A percentile compares a stretch with the other conserved stretches of the same genome.
These are phyloP conservation scores for Mohoua ochrocephala DNA, from an alignment of 2,113 vertebrate genomes.

Conservation along the genomic window DNA sequence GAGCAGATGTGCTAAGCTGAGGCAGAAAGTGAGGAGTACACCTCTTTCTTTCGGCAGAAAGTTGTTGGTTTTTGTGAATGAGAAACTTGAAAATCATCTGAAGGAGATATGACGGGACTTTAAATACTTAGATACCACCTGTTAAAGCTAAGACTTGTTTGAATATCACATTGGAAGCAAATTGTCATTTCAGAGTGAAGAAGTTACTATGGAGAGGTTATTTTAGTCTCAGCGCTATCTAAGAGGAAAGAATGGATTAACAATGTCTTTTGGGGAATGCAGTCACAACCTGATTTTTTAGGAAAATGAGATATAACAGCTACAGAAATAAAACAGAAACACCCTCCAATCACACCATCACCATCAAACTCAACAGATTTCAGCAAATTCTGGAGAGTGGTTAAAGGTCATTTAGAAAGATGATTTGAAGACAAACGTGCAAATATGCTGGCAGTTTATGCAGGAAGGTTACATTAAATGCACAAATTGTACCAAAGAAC, in stretches of 20 bases:
- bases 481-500: background rate
- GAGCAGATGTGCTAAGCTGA: background rate
- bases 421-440: background rate
- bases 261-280: background rate
- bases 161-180: background rate
- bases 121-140: rapidly evolving
- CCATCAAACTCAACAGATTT: background rate
- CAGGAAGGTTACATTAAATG: background rate
- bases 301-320: background rate
- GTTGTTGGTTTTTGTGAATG: background rate
- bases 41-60: background rate
- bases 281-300: background rate
- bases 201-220: background rate
- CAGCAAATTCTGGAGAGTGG: background rate
- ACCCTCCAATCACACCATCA: background rate
- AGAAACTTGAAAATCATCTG: background rate
- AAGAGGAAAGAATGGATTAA: background rate
- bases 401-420: background rate
- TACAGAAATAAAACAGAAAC: background rate
- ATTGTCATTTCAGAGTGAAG: background rate
- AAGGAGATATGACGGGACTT: background rate
- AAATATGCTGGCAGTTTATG: background rate
- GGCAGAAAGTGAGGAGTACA: background rate
- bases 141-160: background rate
- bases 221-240: background rate